Evolutionary conservation across 2,888 invertebrate genomes (phyloP), one percentile per base, ranked within the genome.

Genomic region (Tenthredo scrophulariae): DNA sequence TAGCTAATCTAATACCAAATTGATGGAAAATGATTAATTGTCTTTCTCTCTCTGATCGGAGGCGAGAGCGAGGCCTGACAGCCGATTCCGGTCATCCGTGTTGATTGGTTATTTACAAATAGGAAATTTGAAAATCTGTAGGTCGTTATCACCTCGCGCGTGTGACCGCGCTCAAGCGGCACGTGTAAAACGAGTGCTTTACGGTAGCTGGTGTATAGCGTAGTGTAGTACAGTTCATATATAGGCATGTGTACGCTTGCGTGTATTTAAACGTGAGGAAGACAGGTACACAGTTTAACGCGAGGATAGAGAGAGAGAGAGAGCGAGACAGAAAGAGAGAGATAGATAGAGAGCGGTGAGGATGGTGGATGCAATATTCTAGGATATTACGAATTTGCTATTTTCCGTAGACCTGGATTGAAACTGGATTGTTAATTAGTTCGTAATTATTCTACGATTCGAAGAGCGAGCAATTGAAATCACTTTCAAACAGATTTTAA

Each of bases 21-120:
- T 93, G 92, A 93, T 93, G 93, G 93, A 93, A 46, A 93, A 93
- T 93, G 92, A 93, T 93, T 93, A 93, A 93, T 93, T 93, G 92
- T 93, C 93, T 93, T 77, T 85, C 75, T 86, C 85, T 86, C 84
- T 87, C 84, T 77, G 84, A 15, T 67, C 67, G 29, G 22, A 5
- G 67, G 67, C 33, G 33, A 33, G 67, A 67, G 15, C 15, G 33
- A 33, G 67, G 33, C 13, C 13, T 43, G 72, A 74, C 62, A 22
- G 58, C 4, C 22, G 62, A 80, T 80, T 40, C 80, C 80, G 87
- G 87, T 58, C 85, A 86, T 86, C 85, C 79, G 86, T 83, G 90
- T 89, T 93, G 93, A 93, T 93, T 93, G 93, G 93, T 93, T 93
- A 93, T 93, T 93, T 93, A 92, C 93, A 93, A 93, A 93, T 93